These are phyloP conservation scores for Sebastes umbrosus DNA, from an alignment of 2,797 vertebrate species.

Conservation along the genomic window DNA sequence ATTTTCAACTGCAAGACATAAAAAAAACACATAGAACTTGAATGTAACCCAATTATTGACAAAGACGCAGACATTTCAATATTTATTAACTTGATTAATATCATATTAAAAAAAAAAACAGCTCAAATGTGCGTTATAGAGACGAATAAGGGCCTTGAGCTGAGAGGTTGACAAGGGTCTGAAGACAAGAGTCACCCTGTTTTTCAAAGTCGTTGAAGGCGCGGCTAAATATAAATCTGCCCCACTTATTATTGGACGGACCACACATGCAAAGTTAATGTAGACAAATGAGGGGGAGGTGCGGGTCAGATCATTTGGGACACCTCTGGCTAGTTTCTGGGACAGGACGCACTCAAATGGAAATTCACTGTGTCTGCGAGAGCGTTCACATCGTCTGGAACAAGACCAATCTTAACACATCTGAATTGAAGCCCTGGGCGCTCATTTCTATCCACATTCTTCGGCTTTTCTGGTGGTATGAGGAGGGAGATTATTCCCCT, in stretches of 20 bases:
- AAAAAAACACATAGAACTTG: neutral
- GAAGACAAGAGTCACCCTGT: constrained; percentile 68
- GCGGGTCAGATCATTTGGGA: constrained; percentile 78
- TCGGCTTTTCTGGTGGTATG: constrained; percentile 52
- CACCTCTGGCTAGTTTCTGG: constrained; percentile 83
- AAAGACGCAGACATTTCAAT: neutral
- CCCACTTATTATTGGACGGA: constrained; percentile 76
- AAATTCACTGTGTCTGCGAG: constrained; percentile 68
- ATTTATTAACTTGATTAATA: constrained; percentile 1
- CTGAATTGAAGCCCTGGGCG: constrained; percentile 69
- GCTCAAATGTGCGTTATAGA: neutral
- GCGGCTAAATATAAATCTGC: constrained; percentile 82
- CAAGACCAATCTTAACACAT: constrained; percentile 70
- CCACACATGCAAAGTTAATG: constrained; percentile 82
- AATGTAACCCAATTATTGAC: neutral
- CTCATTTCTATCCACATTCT: constrained; percentile 41
- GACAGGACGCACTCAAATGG: constrained; percentile 78
- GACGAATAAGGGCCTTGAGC: neutral
- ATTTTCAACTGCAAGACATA: constrained; percentile 4
- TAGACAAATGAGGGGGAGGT: constrained; percentile 80
- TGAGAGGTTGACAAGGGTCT: constrained; percentile 45
- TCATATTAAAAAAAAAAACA: neutral
- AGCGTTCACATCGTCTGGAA: constrained; percentile 67
- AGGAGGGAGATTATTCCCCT: constrained; percentile 66
- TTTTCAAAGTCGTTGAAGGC: constrained; percentile 80